Evolutionary conservation across 1,140 invertebrate genomes (phyloP), one percentile per base, ranked within the genome.

Genomic region (Drosophila arawakana): DNA sequence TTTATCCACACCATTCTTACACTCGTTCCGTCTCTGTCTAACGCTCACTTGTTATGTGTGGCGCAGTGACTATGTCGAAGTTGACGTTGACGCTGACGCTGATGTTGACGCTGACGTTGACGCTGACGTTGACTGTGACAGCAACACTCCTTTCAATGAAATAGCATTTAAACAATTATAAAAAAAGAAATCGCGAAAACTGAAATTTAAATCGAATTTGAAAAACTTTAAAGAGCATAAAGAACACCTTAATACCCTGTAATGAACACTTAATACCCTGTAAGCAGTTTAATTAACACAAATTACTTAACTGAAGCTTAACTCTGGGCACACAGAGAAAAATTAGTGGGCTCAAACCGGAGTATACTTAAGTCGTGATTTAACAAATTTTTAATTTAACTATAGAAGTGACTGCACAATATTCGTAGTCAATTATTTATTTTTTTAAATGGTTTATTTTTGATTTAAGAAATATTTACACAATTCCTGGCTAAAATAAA

Each of bases 101-200:
- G 61, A 58, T 61, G 61, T 41, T 59, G 77, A 71, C 49, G 47
- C 47, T 41, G 69, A 46, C 58, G 25, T 6, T 30, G 1, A 58
- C 66, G 61, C 46, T 59, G 77, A 71, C 49, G 47, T 55, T 41
- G 69, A 46, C 67, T 54, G 61, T 81, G 73, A 82, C 80, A 82
- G 49, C 37, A 35, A 62, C 58, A 8, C 61, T 54, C 71, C 68
- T 86, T 85, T 85, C 72, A 88, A 85, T 85, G 79, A 76, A 82
- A 88, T 82, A 68, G 88, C 74, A 82, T 85, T 79, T 79, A 79
- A 85, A 85, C 83, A 85, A 85, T 85, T 86, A 85, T 73, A 70
- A 49, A 54, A 49, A 49, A 59, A 49, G 57, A 67, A 62, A 7
- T 1, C 18, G 41, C 43, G 35, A 35, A 18, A 54, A 18, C 9